Percentiles rank a stretch among this genome's conserved stretches.
Conservation (phyloP, 2,797 vertebrate genomes). For the Chrosomus eos region DNA sequence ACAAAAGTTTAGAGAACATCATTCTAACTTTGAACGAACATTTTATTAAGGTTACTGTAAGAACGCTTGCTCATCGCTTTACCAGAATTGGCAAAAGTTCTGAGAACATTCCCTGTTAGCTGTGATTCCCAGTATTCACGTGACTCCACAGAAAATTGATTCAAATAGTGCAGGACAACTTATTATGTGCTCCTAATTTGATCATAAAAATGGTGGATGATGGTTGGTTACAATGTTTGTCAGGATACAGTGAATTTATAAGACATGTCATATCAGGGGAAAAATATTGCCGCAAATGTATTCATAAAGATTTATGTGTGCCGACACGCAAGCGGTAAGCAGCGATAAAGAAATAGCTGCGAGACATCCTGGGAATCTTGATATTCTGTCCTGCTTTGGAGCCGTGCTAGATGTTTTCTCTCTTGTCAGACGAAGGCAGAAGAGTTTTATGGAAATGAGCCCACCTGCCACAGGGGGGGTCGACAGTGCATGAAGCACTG, state of each 20-base stretch:
- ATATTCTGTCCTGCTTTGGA: constrained; percentile 70
- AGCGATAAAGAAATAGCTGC: constrained; percentile 53
- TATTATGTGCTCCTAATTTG: not conserved
- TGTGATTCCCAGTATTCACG: not conserved
- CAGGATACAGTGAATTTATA: not conserved
- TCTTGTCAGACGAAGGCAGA: constrained; percentile 76
- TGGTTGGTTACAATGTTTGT: not conserved
- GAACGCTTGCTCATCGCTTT: not conserved
- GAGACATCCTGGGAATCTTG: constrained; percentile 68
- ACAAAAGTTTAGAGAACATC: not conserved
- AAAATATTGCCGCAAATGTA: not conserved
- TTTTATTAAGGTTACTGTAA: not conserved
- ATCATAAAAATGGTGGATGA: constrained; percentile 5
- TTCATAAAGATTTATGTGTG: constrained; percentile 31
- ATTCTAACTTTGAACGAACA: not conserved
- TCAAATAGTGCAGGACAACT: not conserved
- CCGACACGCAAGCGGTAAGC: constrained; percentile 1
- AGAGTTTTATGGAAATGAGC: constrained; percentile 81
- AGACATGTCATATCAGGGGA: not conserved
- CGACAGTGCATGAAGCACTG: constrained; percentile 74
- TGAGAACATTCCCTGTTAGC: not conserved
- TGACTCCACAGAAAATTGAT: not conserved
- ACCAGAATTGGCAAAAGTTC: not conserved
- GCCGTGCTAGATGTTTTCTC: constrained; percentile 64
- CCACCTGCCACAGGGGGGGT: constrained; percentile 73